Base-by-base conservation (phyloP, 2,797 vertebrate species). In the Rhinophrynus dorsalis region DNA sequence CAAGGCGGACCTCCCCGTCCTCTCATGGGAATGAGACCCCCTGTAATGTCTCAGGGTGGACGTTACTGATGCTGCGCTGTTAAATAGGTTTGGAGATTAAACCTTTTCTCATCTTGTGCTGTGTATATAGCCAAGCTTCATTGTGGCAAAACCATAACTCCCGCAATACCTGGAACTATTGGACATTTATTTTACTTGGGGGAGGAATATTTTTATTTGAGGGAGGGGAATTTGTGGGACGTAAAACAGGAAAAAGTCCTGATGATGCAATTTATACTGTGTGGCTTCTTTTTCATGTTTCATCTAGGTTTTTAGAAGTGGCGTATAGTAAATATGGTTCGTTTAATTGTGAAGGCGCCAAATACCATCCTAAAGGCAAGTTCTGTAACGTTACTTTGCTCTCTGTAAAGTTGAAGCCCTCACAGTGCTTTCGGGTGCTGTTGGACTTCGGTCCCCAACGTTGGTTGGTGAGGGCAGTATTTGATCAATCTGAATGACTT, bases 231-330 rank as follows among this genome's bases (percentile, higher is more conserved):
- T 24, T 78, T 84, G 86, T 87, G 87, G 87, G 89, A 86, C 89
- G 87, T 84, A 82, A 84, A 85, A 84, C 84, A 86, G 83, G 87
- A 91, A 82, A 75, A 90, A 86, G 89, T 87, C 87, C 87, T 92
- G 88, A 88, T 91, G 86, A 92, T 93, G 89, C 94, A 88, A 90
- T 92, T 96, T 90, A 94, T 94, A 92, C 90, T 93, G 92, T 95
- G 91, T 94, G 90, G 89, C 91, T 94, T 94, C 93, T 90, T 92
- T 91, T 89, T 89, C 94, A 91, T 95, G 91, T 96, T 95, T 94
- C 94, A 94, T 96, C 97, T 96, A 98, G 95, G 96, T 97, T 95
- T 93, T 95, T 96, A 95, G 93, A 96, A 93, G 93, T 97, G 93
- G 96, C 94, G 93, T 98, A 93, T 97, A 96, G 95, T 95, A 96